A percentile compares a stretch with the other conserved stretches of the same genome.
These are phyloP conservation scores for Acomys russatus DNA, from an alignment of 2,797 vertebrate genomes.

Conservation along the genomic window DNA sequence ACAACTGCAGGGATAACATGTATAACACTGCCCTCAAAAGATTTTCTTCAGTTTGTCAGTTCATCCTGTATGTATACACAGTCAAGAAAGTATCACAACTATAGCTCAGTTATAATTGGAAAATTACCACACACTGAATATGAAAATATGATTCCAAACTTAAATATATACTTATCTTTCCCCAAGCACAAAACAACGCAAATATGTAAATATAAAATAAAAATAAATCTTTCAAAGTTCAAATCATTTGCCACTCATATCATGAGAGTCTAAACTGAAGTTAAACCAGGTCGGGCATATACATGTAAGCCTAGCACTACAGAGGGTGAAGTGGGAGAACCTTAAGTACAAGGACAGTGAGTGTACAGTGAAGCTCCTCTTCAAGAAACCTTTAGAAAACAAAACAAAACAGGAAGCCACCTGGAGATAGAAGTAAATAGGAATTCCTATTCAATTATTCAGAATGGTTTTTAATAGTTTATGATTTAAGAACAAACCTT, in stretches of 20 bases:
- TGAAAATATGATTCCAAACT: background rate
- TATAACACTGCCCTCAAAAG: background rate
- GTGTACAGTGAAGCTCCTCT: background rate
- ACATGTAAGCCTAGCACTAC: background rate
- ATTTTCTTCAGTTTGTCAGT: slow-evolving; percentile 12
- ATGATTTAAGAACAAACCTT: background rate
- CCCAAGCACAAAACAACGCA: background rate
- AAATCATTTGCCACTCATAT: background rate
- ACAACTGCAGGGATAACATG: background rate
- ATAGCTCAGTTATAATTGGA: background rate
- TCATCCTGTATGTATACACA: background rate
- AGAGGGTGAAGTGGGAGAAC: background rate
- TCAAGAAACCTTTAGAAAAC: background rate
- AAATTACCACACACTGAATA: background rate
- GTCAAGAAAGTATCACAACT: background rate
- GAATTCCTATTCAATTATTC: slow-evolving; percentile 9
- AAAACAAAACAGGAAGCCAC: background rate
- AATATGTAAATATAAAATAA: slow-evolving; percentile 43
- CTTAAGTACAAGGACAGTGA: background rate
- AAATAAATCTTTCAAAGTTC: slow-evolving; percentile 1
- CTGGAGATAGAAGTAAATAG: background rate
- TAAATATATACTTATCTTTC: background rate
- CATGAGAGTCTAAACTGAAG: background rate
- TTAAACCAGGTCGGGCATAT: background rate
- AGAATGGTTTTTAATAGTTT: background rate